Conservation (phyloP, 1,140 invertebrate species). For the Trigoniulus corallinus region DNA sequence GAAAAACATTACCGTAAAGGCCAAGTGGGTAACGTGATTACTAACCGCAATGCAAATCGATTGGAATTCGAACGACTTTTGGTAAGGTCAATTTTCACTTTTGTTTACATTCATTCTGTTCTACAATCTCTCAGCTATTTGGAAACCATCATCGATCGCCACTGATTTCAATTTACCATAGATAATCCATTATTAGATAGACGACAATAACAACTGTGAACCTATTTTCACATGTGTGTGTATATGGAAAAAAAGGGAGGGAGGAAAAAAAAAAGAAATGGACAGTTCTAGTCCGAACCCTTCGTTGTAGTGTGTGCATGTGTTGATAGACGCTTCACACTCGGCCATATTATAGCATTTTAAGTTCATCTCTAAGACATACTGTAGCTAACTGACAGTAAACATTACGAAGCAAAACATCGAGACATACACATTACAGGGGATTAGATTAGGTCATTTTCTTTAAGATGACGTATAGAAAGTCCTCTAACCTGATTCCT, state of each 20-base stretch:
- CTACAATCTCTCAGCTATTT: conserved; percentile 1
- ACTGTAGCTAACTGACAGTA: too few species aligned
- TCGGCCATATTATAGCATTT: neutral
- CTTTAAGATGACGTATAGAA: too few species aligned
- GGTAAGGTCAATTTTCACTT: conserved; percentile 23
- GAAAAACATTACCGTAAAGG: conserved; percentile 40
- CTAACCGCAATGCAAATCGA: conserved; percentile 90
- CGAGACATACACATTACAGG: neutral
- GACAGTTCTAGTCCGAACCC: too few species aligned
- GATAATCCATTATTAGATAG: too few species aligned
- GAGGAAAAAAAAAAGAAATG: neutral
- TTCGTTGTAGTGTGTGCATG: too few species aligned
- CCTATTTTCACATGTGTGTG: too few species aligned
- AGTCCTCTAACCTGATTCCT: too few species aligned
- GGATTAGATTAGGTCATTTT: too few species aligned
- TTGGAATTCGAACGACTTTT: conserved; percentile 85
- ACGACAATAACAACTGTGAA: too few species aligned
- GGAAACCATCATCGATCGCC: neutral
- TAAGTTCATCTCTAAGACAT: neutral
- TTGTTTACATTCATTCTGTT: neutral
- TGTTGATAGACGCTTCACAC: neutral
- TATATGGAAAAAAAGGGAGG: too few species aligned
- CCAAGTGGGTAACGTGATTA: conserved; percentile 94
- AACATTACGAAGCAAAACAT: neutral
- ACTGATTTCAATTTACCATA: neutral